Evolutionary conservation across 2,888 invertebrate genomes (phyloP).

Genomic region (Cosmia trapezina): DNA sequence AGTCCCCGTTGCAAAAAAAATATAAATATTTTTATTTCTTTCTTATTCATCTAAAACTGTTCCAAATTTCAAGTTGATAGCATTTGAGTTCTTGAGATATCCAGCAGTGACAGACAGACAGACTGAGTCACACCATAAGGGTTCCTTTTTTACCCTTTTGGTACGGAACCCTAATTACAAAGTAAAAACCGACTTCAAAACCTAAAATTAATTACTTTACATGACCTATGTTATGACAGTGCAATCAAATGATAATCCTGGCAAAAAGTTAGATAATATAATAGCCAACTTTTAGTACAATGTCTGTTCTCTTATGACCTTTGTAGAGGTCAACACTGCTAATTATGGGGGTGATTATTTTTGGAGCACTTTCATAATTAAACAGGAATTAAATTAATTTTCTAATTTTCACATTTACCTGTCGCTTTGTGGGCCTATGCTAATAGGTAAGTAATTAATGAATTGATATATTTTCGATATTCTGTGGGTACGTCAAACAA

Average conservation of each 20-base stretch:
- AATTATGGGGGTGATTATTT: constrained; percentile 9
- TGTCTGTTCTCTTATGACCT: not conserved
- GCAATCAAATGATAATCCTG: not conserved
- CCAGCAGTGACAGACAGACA: no score
- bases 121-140: no score
- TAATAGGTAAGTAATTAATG: not conserved
- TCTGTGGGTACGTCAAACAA: not conserved
- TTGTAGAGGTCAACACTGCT: constrained; percentile 2
- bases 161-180: no score
- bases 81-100: no score
- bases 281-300: not conserved
- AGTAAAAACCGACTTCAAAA: no score
- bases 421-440: not conserved
- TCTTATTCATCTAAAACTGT: no score
- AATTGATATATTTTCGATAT: not conserved
- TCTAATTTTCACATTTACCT: not conserved
- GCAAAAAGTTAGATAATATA: not conserved
- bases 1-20: no score
- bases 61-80: no score
- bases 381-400: not conserved
- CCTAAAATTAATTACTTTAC: no score
- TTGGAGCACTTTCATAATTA: constrained; percentile 14
- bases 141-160: no score
- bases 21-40: no score
- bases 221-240: no score